Conservation (phyloP, 2,797 vertebrate genomes). For the Pangasius macronema region DNA sequence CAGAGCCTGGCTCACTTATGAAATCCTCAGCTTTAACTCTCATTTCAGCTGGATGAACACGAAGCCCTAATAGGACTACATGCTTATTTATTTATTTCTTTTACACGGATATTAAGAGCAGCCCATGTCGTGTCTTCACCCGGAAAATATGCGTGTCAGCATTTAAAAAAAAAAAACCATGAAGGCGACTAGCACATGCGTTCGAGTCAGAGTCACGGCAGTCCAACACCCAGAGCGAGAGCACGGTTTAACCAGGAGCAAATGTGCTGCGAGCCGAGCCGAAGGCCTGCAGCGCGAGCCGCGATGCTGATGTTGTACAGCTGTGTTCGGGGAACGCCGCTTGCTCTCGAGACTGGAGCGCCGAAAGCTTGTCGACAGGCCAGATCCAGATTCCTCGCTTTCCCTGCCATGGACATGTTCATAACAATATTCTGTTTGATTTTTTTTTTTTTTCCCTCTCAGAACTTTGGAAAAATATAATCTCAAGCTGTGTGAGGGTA, state of each 20-base stretch:
- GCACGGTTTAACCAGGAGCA: constrained; percentile 53
- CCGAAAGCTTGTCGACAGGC: constrained; percentile 56
- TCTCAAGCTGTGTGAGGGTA: neutral
- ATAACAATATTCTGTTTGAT: neutral
- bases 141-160: neutral
- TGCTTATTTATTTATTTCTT: neutral
- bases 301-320: constrained; percentile 59
- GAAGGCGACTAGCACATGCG: neutral
- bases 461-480: neutral
- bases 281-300: constrained; percentile 46
- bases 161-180: constrained; percentile 2
- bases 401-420: neutral
- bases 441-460: neutral
- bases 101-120: neutral
- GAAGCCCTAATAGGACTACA: too few relatives aligned
- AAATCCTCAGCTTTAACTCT: neutral
- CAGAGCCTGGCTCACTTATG: neutral
- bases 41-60: neutral
- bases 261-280: constrained; percentile 53
- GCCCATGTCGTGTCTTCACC: too few relatives aligned
- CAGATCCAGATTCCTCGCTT: constrained; percentile 12
- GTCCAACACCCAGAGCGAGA: constrained; percentile 31
- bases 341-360: constrained; percentile 16
- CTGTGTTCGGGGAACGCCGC: constrained; percentile 42
- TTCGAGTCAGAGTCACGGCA: neutral